Percentiles rank a stretch among this genome's conserved stretches.
phyloP scores from a whole-genome alignment of 35 echinoderm and acorn worm genomes.

The Antedon bifida region DNA sequence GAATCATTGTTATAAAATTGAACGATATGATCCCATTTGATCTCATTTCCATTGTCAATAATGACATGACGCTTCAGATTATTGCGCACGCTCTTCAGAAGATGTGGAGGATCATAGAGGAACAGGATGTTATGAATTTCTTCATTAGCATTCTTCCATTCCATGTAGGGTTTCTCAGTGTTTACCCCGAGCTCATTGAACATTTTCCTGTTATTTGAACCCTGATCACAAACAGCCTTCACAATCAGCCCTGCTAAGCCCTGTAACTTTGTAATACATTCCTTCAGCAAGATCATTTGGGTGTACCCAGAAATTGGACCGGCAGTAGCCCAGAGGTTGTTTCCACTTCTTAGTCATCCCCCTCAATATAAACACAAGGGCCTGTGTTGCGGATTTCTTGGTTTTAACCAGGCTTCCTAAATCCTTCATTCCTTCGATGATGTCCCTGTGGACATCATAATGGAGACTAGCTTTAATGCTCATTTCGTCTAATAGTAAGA shows the following conservation, averaged over 20 bases:
- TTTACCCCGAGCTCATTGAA: conserved; percentile 6
- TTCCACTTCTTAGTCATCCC: background rate
- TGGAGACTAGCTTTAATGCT: conserved; percentile 17
- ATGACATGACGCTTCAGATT: background rate
- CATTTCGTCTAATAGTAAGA: conserved; percentile 8
- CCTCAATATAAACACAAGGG: conserved; percentile 8
- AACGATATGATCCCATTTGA: conserved; percentile 9
- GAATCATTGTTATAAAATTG: conserved; percentile 5
- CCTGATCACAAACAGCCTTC: conserved; percentile 27
- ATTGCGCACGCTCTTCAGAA: background rate
- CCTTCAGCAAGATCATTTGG: background rate
- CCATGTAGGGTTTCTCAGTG: background rate
- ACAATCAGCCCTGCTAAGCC: background rate
- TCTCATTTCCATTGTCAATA: background rate
- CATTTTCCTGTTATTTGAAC: conserved; percentile 9
- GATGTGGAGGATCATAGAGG: conserved; percentile 7
- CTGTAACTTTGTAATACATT: conserved; percentile 8
- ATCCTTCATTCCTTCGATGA: conserved; percentile 16
- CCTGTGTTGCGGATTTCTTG: conserved; percentile 6
- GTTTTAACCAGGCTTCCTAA: conserved; percentile 3
- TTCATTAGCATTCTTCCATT: background rate
- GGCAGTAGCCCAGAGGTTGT: conserved; percentile 13
- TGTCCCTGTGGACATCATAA: conserved; percentile 2
- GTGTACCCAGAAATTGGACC: background rate
- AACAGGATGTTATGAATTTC: background rate